Conservation (phyloP, 2,113 vertebrate genomes). For the Neomonachus schauinslandi region DNA sequence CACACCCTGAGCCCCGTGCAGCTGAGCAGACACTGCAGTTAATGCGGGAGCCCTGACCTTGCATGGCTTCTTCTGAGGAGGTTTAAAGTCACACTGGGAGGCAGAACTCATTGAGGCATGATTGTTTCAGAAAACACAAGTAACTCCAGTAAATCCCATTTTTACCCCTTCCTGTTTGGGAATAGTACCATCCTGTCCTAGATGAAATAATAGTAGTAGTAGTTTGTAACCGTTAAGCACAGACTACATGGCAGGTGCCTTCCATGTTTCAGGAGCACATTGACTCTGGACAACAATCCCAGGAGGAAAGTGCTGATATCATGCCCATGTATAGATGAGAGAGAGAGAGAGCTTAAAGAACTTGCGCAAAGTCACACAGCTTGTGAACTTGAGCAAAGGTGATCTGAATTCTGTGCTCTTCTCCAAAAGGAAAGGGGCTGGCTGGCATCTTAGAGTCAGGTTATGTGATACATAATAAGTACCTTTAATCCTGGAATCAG, state of each 20-base stretch:
- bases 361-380: not conserved
- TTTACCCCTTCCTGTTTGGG: not conserved
- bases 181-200: not conserved
- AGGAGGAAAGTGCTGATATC: not conserved
- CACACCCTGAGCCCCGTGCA: fast-evolving
- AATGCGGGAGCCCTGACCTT: not conserved
- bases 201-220: not conserved
- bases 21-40: not conserved
- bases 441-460: not conserved
- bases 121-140: not conserved
- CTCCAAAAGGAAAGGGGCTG: not conserved
- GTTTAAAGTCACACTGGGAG: not conserved
- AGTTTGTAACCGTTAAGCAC: not conserved
- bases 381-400: not conserved
- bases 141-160: not conserved
- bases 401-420: not conserved
- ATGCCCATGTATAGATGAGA: fast-evolving
- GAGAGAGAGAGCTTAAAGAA: not conserved
- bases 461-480: no score
- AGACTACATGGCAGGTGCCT: not conserved
- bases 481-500: not conserved
- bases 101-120: not conserved
- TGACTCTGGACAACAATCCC: not conserved
- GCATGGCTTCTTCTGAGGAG: no score
- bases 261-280: no score